Evolutionary conservation across 2,113 vertebrate genomes (phyloP), one percentile per base, ranked within the genome.

Genomic region (Alligator sinensis): DNA sequence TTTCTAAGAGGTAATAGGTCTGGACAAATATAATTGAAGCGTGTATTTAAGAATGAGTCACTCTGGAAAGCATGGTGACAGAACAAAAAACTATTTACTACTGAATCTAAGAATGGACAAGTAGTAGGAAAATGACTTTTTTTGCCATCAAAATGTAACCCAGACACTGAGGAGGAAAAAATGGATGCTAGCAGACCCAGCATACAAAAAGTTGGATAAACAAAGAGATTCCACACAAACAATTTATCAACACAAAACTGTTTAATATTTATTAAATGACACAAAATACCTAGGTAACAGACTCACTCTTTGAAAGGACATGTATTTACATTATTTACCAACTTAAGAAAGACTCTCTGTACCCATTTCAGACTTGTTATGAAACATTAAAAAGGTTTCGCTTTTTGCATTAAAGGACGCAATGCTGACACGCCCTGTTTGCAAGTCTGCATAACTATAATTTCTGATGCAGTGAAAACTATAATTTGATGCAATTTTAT

Each of bases 231-330:
- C 96, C 94, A 97, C 93, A 38, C 17, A 96, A 76, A 90, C 17
- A 93, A 87, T 97, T 97, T 97, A 98, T 97, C 97, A 98, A 97
- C 95, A 98, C 95, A 97, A 98, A 98, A 97, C 96, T 97, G 94
- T 96, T 98, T 97, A 97, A 97, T 98, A 98, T 98, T 98, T 98
- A 98, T 97, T 98, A 97, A 97, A 97, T 97, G 98, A 98, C 98
- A 98, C 98, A 98, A 98, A 98, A 98, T 98, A 97, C 95, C 97
- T 97, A 97, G 97, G 97, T 97, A 96, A 97, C 98, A 98, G 98
- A 97, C 96, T 97, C 96, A 97, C 95, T 96, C 95, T 98, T 97
- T 97, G 95, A 97, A 97, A 97, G 98, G 97, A 98, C 97, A 97
- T 95, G 96, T 98, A 98, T 98, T 98, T 98, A 98, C 97, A 98